Percentiles rank a stretch among this genome's conserved stretches.
phyloP scores from a whole-genome alignment of 1,140 invertebrate species.

The Drosophila miranda region DNA sequence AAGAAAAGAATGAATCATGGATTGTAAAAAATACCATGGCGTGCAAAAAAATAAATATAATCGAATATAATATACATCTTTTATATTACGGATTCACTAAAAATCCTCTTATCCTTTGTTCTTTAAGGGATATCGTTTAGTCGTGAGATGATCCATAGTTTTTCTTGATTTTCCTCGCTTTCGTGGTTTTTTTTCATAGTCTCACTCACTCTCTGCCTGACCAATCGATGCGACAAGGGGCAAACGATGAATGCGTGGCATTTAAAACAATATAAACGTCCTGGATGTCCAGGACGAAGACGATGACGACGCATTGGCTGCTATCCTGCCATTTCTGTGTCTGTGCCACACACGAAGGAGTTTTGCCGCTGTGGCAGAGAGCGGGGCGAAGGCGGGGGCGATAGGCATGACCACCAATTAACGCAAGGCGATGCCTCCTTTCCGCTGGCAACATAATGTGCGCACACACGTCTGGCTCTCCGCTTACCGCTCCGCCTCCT shows the following conservation, averaged over 20 bases:
- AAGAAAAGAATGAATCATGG: no score
- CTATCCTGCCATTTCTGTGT: slow-evolving; percentile 19
- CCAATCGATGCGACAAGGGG: slow-evolving; percentile 34
- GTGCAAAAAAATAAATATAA: no score
- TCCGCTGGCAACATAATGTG: slow-evolving; percentile 58
- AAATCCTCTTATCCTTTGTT: no score
- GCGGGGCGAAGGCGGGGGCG: slow-evolving; percentile 9
- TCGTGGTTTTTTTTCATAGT: neutral
- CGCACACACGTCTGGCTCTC: slow-evolving; percentile 27
- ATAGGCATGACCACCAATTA: slow-evolving; percentile 66
- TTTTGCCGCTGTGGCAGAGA: slow-evolving; percentile 4
- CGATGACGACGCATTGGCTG: slow-evolving; percentile 4
- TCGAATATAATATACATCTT: no score
- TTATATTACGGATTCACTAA: no score
- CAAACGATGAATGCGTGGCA: slow-evolving; percentile 51
- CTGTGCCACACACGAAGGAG: slow-evolving; percentile 18
- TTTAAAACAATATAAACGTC: slow-evolving; percentile 63
- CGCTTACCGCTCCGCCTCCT: neutral
- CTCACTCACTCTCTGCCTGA: neutral
- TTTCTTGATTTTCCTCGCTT: neutral
- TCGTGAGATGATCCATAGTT: no score
- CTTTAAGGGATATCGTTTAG: no score
- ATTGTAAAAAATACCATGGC: no score
- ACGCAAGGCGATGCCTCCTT: slow-evolving; percentile 65
- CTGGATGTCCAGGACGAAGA: slow-evolving; percentile 29